Conservation (phyloP, 2,888 invertebrate genomes). For the Iphiclides podalirius region DNA sequence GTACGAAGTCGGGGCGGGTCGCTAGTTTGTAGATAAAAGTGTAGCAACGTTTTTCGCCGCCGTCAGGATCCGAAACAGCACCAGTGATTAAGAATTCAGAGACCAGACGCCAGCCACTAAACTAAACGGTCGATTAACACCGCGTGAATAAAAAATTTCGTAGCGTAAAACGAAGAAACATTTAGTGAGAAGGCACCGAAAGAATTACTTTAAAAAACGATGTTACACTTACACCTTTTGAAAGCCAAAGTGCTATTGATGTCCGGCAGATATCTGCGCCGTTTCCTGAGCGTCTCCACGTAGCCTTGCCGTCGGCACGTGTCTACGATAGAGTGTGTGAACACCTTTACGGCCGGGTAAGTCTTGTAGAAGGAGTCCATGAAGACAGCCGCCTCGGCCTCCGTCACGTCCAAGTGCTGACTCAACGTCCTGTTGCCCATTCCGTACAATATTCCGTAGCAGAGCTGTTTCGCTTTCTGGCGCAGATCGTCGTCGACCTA, state of each 20-base stretch:
- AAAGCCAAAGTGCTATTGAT: constrained; percentile 82
- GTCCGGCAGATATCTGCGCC: constrained; percentile 88
- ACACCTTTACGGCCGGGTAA: constrained; percentile 86
- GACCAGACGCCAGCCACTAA: no score
- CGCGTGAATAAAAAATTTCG: no score
- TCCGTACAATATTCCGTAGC: constrained; percentile 98
- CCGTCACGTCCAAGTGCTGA: constrained; percentile 87
- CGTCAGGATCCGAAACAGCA: no score
- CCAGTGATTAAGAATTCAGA: no score
- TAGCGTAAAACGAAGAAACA: no score
- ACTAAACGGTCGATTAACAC: no score
- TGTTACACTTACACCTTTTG: constrained; percentile 79
- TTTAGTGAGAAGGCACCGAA: no score
- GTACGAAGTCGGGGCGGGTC: no score
- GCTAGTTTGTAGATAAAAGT: no score
- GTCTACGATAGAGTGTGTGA: constrained; percentile 71
- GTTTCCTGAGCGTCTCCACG: constrained; percentile 90
- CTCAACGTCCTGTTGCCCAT: constrained; percentile 93
- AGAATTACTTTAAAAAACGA: no score
- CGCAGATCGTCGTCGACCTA: constrained; percentile 88
- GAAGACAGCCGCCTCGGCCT: constrained; percentile 89
- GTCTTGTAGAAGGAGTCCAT: constrained; percentile 89
- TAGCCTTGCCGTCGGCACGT: constrained; percentile 86
- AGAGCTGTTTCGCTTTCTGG: constrained; percentile 94
- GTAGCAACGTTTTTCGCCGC: no score